phyloP scores from a whole-genome alignment of 2,888 invertebrate genomes.

The Chamaedrilus cognettii region DNA sequence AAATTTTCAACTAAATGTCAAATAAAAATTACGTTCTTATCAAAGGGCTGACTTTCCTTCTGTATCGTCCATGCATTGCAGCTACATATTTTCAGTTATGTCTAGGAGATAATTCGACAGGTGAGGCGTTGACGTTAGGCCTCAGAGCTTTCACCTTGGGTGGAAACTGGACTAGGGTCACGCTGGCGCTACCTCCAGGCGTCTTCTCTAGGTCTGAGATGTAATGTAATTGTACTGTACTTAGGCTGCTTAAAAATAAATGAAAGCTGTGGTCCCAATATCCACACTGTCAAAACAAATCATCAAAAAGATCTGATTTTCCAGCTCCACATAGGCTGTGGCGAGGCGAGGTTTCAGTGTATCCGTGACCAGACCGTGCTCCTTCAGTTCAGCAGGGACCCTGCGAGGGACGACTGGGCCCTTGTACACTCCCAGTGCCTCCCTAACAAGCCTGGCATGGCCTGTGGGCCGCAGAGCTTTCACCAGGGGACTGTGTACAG shows the following conservation, averaged over 20 bases:
- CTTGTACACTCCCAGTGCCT: conserved; percentile 55
- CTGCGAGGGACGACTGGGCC: conserved; percentile 52
- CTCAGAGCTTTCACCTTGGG: too few relatives aligned
- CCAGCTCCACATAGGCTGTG: conserved; percentile 56
- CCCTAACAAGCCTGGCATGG: conserved; percentile 47
- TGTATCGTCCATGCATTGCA: too few relatives aligned
- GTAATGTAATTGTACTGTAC: too few relatives aligned
- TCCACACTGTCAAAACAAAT: too few relatives aligned
- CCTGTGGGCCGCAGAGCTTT: conserved; percentile 57
- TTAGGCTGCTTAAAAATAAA: too few relatives aligned
- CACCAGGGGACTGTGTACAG: conserved; percentile 52
- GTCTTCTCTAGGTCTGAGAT: conserved; percentile 56
- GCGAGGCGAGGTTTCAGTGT: conserved; percentile 45
- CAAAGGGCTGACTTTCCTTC: too few relatives aligned
- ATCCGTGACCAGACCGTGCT: conserved; percentile 44
- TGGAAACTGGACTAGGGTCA: conserved; percentile 58
- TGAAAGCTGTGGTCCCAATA: too few relatives aligned
- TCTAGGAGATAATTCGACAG: too few relatives aligned
- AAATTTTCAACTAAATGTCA: too few relatives aligned
- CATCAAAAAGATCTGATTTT: neutral
- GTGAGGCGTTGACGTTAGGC: too few relatives aligned
- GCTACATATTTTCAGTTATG: too few relatives aligned
- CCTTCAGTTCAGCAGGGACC: conserved; percentile 57
- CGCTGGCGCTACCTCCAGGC: conserved; percentile 54
- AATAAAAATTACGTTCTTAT: too few relatives aligned